Conservation (phyloP, 2,113 vertebrate species). For the Axis porcinus region DNA sequence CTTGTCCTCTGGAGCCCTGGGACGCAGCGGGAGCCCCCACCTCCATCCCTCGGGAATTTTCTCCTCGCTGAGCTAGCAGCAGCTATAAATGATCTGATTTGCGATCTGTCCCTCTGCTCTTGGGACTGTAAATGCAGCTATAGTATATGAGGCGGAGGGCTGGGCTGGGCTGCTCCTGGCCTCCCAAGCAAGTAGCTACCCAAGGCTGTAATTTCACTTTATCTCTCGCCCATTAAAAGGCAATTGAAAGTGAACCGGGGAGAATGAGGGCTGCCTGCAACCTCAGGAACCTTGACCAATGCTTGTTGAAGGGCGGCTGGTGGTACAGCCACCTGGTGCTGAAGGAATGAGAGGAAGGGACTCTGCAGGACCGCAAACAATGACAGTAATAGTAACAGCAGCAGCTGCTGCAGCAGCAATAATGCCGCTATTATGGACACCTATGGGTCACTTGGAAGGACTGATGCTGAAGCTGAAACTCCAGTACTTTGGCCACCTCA, state of each 20-base stretch:
- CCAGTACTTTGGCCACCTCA: too few relatives aligned
- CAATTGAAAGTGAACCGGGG: slow-evolving; percentile 34
- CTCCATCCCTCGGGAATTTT: background rate
- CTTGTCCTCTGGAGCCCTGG: background rate
- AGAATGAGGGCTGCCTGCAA: background rate
- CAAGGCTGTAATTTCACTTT: slow-evolving; percentile 46
- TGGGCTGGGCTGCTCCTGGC: background rate
- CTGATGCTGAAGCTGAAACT: too few relatives aligned
- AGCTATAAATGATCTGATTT: slow-evolving; percentile 52
- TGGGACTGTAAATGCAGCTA: background rate
- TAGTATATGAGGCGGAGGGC: background rate
- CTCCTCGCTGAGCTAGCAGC: slow-evolving; percentile 37
- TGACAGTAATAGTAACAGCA: background rate
- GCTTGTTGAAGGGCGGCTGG: background rate
- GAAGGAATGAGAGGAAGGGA: background rate
- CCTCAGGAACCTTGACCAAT: background rate
- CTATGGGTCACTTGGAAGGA: too few relatives aligned
- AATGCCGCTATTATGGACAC: fast-evolving
- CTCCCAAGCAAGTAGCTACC: slow-evolving; percentile 26
- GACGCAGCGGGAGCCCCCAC: background rate
- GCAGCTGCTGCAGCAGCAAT: background rate
- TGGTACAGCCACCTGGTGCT: background rate
- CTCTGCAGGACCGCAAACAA: background rate
- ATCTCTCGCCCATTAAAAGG: slow-evolving; percentile 50
- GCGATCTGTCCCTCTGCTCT: slow-evolving; percentile 27